Evolutionary conservation across 1,140 invertebrate species (phyloP).

Genomic region (Ips nitidus): DNA sequence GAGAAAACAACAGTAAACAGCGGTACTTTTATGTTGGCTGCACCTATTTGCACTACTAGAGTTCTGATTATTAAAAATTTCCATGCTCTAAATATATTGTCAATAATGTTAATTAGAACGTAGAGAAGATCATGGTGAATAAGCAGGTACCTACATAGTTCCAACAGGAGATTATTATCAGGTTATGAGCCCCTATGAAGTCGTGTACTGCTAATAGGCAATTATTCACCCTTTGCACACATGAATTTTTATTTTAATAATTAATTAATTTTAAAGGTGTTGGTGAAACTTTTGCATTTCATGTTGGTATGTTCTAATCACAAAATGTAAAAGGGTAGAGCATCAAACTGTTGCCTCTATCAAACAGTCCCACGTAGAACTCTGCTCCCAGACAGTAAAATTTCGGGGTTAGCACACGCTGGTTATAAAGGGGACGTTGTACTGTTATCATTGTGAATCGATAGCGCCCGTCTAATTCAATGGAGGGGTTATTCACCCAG

Average conservation of each 20-base stretch:
- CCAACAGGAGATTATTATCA: slow-evolving; percentile 8
- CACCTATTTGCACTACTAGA: no score
- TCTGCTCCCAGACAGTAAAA: slow-evolving; percentile 19
- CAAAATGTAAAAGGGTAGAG: neutral
- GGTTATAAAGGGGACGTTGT: slow-evolving; percentile 21
- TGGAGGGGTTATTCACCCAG: slow-evolving; percentile 22
- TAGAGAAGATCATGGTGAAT: no score
- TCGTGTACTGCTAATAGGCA: slow-evolving; percentile 5
- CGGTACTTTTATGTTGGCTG: no score
- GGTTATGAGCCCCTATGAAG: neutral
- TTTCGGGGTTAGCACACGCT: slow-evolving; percentile 18
- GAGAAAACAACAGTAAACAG: no score
- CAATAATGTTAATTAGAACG: no score
- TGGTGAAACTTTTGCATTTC: neutral
- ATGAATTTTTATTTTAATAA: neutral
- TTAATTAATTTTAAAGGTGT: neutral
- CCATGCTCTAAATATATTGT: no score
- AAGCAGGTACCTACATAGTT: slow-evolving; percentile 5
- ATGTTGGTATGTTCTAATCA: neutral
- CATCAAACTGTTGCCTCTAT: neutral
- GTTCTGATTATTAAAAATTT: no score
- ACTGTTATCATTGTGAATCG: slow-evolving; percentile 24
- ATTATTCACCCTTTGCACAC: slow-evolving; percentile 7
- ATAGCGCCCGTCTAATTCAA: slow-evolving; percentile 20
- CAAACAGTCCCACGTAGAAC: neutral